phyloP scores from a whole-genome alignment of 2,113 vertebrate species.

The Calypte anna region DNA sequence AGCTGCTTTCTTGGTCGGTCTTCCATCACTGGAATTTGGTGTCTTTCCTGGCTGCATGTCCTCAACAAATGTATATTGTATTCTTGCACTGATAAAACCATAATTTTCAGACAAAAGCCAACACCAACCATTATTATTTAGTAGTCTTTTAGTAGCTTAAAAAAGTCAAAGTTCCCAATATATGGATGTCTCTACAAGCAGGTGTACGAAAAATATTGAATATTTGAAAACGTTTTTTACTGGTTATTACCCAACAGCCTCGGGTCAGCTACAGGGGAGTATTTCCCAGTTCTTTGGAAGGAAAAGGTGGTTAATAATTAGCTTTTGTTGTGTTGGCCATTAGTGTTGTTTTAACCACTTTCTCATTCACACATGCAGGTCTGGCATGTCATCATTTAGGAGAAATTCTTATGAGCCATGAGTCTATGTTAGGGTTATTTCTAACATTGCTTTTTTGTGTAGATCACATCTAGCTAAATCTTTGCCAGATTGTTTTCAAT shows the following conservation, averaged over 20 bases:
- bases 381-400: neutral
- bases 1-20: neutral
- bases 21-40: neutral
- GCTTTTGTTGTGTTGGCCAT: neutral
- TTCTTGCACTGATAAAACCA: neutral
- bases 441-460: neutral
- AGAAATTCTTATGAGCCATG: constrained; percentile 36
- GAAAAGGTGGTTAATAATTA: constrained; percentile 59
- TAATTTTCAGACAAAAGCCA: neutral
- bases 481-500: constrained; percentile 13
- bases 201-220: neutral
- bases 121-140: neutral
- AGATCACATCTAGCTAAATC: constrained; percentile 20
- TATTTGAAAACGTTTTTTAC: neutral
- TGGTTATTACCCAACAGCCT: neutral
- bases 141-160: neutral
- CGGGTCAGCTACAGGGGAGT: neutral
- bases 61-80: accelerated
- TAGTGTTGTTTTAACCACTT: constrained; percentile 35
- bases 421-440: constrained; percentile 7
- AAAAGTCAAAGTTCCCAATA: neutral
- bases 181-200: neutral
- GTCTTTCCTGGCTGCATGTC: neutral
- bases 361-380: neutral
- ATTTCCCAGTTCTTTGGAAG: constrained; percentile 4